Evolutionary conservation across 2,888 invertebrate species (phyloP), one percentile per base, ranked within the genome.

Genomic region (Acholoe squamosa): DNA sequence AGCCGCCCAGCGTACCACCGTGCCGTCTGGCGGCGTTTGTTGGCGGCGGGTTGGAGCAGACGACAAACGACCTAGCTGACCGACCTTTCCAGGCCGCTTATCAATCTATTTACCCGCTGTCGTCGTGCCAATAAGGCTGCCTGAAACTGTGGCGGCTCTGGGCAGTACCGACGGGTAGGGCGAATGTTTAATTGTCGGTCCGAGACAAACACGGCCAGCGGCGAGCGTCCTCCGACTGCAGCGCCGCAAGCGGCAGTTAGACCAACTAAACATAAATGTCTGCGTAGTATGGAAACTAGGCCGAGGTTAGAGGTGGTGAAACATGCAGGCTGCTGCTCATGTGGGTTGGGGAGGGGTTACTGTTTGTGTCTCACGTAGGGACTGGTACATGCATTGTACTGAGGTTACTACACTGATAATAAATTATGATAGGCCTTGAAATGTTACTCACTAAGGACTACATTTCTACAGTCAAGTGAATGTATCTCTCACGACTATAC

Each of bases 151-250:
- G 67, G 67, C 67, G 16, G 67, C 14, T 10, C 12, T 10, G 54
- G 54, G 10, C 12, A 10, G 54, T 10, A 19, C 19, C 12, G 67
- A 25, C 67, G 67, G 67, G 67, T 25, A 19, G 67, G 67, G 67
- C 67, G 67, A 67, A 67, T 67, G 67, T 67, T 67, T 67, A 67
- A 67, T 67, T 67, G 67, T 67, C 67, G 67, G 67, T 67, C 67
- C 14, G 16, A 16, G 67, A 67, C 67, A 67, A 67, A 67, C 67
- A 67, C 67, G 67, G 16, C 67, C 67, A 16, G 67, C 22, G 67
- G 22, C 67, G 7, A 25, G 67, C 67, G 67, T 16, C 54, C 12
- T 54, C 54, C 54, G 54, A 10, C 19, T 19, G 19, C 54, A 77
- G 33, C 77, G 77, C 33, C 77, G 33, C 33, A 7, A 28, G 33